Conservation (phyloP, 2,113 vertebrate genomes). For the Thryonomys swinderianus region DNA sequence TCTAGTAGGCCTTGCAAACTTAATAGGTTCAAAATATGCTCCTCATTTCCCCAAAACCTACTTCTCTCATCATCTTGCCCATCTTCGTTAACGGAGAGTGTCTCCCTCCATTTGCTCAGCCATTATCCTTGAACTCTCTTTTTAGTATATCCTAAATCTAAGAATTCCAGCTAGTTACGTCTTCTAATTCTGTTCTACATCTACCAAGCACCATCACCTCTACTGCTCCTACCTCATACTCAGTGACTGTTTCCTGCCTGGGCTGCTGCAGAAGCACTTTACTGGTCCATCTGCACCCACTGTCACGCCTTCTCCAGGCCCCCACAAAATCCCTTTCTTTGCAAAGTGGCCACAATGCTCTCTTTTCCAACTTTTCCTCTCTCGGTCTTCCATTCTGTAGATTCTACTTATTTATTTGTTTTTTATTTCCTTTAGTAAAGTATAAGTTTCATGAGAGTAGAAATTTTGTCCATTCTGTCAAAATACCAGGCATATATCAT, state of each 20-base stretch:
- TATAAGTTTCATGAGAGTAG: background rate
- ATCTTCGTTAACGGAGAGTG: background rate
- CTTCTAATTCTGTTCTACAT: background rate
- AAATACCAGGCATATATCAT: background rate
- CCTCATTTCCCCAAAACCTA: background rate
- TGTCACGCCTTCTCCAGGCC: background rate
- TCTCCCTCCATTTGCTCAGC: background rate
- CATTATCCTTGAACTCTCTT: background rate
- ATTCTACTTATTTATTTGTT: conserved; percentile 9
- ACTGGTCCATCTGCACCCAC: background rate
- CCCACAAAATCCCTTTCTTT: background rate
- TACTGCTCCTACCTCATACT: background rate
- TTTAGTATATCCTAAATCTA: background rate
- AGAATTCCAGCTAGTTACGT: background rate
- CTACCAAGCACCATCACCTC: background rate
- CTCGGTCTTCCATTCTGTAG: background rate
- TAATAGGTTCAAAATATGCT: background rate
- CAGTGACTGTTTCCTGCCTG: background rate
- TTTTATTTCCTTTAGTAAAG: background rate
- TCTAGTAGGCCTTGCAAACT: background rate
- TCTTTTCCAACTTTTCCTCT: background rate
- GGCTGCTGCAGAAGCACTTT: background rate
- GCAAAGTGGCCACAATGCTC: background rate
- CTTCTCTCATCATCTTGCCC: background rate
- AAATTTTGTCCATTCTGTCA: conserved; percentile 19